These are phyloP conservation scores for Hyperoplus immaculatus DNA, from an alignment of 2,797 vertebrate genomes.

Conservation along the genomic window DNA sequence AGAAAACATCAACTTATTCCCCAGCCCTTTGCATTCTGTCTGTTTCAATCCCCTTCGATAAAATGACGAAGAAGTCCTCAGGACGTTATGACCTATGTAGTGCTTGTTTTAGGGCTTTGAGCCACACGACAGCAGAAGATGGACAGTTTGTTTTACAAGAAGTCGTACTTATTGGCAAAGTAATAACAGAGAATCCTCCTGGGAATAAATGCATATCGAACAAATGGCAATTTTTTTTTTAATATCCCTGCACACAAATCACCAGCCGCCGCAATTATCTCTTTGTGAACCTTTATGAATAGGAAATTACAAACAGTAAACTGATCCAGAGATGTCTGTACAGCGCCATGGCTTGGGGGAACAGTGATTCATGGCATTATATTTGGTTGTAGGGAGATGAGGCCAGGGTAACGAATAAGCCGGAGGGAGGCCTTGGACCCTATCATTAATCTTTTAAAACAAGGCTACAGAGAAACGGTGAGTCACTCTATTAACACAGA, in stretches of 20 bases:
- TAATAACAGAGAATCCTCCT: slow-evolving; percentile 21
- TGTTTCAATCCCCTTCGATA: not conserved
- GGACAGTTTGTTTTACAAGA: slow-evolving; percentile 1
- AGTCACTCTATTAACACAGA: slow-evolving; percentile 80
- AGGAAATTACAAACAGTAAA: slow-evolving; percentile 67
- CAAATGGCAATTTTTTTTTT: slow-evolving; percentile 28
- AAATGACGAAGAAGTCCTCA: not conserved
- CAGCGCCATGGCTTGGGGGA: slow-evolving; percentile 37
- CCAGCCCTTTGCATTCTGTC: not conserved
- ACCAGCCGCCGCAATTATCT: slow-evolving; percentile 38
- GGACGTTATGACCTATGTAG: not conserved
- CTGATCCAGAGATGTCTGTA: slow-evolving; percentile 55
- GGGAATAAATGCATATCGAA: slow-evolving; percentile 13
- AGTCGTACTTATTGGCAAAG: slow-evolving; percentile 17
- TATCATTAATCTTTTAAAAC: slow-evolving; percentile 80
- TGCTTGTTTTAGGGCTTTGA: not conserved
- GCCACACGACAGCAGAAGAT: not conserved
- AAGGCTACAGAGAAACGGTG: slow-evolving; percentile 55
- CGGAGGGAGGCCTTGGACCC: slow-evolving; percentile 73
- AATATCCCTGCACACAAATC: slow-evolving; percentile 40
- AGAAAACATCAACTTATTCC: not conserved
- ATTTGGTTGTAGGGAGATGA: slow-evolving; percentile 76
- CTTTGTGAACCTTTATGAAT: slow-evolving; percentile 38
- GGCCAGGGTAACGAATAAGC: slow-evolving; percentile 77
- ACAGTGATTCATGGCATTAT: slow-evolving; percentile 79